phyloP scores from a whole-genome alignment of 2,888 invertebrate genomes.

The Nemurella pictetii region DNA sequence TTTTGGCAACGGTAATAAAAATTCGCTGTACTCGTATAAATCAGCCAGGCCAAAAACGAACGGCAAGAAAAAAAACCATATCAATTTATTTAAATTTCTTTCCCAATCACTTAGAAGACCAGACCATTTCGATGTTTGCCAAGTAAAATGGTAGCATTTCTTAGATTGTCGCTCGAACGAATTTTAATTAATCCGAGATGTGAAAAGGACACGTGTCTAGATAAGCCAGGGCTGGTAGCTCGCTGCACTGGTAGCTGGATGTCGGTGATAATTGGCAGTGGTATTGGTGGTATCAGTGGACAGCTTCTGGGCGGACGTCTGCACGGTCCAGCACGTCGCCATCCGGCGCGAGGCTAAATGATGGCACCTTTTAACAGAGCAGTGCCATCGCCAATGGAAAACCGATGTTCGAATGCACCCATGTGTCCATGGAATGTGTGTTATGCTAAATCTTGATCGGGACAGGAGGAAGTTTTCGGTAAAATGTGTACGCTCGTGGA shows the following conservation, averaged over 20 bases:
- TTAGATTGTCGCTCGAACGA: background rate
- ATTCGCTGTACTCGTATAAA: background rate
- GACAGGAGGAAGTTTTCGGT: no score
- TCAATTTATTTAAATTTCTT: background rate
- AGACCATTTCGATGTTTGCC: background rate
- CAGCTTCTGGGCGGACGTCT: conserved; percentile 26
- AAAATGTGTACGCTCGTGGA: no score
- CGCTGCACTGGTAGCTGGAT: background rate
- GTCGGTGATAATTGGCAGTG: background rate
- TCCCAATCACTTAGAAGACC: background rate
- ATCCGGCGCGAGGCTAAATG: conserved; percentile 7
- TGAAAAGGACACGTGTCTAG: background rate
- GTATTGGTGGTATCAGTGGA: background rate
- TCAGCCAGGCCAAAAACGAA: background rate
- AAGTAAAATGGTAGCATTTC: background rate
- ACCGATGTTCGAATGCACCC: background rate
- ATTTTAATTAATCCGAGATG: conserved; percentile 20
- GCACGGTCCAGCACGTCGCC: background rate
- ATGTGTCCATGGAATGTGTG: background rate
- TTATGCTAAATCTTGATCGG: background rate
- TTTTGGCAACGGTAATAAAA: background rate
- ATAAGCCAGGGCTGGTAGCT: background rate
- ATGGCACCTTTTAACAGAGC: conserved; percentile 20
- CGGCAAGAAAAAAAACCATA: background rate
- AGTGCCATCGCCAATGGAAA: background rate